Evolutionary conservation across 2,797 vertebrate species (phyloP).

Genomic region (Tenualosa thibaudeaui): DNA sequence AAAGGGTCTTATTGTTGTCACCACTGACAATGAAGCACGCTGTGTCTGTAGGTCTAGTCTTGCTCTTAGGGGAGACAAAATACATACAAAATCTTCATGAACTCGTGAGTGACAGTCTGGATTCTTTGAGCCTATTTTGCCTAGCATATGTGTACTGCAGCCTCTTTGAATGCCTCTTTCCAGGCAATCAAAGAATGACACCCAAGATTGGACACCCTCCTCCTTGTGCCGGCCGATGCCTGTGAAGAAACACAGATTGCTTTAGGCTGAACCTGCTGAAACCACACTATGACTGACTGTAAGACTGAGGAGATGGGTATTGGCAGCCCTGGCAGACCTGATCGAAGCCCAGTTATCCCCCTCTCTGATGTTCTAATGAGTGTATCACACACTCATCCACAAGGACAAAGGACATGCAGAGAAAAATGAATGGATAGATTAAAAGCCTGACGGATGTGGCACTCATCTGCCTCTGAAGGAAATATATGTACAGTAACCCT

Average conservation of each 20-base stretch:
- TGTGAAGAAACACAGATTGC: not conserved
- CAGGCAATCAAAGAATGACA: not conserved
- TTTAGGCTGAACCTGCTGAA: not conserved
- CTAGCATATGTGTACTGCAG: not conserved
- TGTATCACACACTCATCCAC: not conserved
- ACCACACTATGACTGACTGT: not conserved
- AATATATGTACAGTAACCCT: not conserved
- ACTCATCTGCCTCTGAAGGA: not conserved
- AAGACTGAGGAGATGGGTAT: not conserved
- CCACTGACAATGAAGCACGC: not conserved
- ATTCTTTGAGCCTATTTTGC: not conserved
- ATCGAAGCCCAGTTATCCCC: not conserved
- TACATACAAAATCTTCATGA: not conserved
- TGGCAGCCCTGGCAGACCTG: not conserved
- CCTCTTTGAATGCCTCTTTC: not conserved
- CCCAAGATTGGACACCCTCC: not conserved
- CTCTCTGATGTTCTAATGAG: slow-evolving; percentile 2
- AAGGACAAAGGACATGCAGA: not conserved
- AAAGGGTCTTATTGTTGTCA: not conserved
- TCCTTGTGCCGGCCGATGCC: not conserved
- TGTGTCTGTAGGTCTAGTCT: not conserved
- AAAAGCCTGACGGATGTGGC: not conserved
- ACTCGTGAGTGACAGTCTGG: not conserved
- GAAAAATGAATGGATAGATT: not conserved
- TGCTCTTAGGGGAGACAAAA: not conserved